Evolutionary conservation across 2,113 vertebrate species (phyloP).

Genomic region (Ginglymostoma cirratum): DNA sequence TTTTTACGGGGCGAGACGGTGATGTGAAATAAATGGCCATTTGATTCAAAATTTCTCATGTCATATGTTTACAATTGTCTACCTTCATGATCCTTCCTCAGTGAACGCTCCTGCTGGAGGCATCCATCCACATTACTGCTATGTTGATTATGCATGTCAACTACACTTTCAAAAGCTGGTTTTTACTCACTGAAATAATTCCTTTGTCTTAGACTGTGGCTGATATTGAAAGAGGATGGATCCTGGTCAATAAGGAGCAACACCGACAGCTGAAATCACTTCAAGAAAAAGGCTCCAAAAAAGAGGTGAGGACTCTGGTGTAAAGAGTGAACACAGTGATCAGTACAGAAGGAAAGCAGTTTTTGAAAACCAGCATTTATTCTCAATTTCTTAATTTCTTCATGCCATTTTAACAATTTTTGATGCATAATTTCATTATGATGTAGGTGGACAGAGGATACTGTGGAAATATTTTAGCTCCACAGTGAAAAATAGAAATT

Average conservation of each 20-base stretch:
- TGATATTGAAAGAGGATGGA: conserved; percentile 92
- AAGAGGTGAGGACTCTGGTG: conserved; percentile 67
- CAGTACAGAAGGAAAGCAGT: neutral
- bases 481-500: neutral
- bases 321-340: neutral
- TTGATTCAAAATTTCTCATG: neutral
- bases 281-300: conserved; percentile 97
- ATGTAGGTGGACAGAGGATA: neutral
- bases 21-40: neutral
- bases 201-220: conserved; percentile 70
- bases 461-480: neutral
- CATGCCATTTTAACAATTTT: neutral
- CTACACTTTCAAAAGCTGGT: neutral
- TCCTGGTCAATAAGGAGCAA: conserved; percentile 93
- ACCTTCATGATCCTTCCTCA: neutral
- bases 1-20: neutral
- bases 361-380: neutral
- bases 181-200: neutral
- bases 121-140: neutral
- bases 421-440: neutral
- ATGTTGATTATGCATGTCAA: neutral
- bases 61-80: neutral
- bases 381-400: neutral
- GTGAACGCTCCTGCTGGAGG: conserved; percentile 15
- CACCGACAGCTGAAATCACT: conserved; percentile 91